Conservation (phyloP, 2,113 vertebrate genomes). For the Microtus pennsylvanicus region DNA sequence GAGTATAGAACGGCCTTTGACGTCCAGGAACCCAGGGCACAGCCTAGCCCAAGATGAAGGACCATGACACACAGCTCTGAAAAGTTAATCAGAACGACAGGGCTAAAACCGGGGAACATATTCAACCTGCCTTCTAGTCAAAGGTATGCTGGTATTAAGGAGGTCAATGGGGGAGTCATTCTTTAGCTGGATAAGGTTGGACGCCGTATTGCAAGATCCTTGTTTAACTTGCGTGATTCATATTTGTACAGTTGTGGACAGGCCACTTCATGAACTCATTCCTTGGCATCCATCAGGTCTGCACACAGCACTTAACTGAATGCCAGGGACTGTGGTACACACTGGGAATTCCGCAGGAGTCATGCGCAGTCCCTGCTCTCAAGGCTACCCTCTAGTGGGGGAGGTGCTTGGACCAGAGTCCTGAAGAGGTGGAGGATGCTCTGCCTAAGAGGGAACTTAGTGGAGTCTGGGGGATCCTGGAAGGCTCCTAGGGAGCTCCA, state of each 20-base stretch:
- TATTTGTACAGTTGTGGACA: neutral
- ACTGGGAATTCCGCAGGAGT: neutral
- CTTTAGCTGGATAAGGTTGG: neutral
- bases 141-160: neutral
- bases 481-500: neutral
- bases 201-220: neutral
- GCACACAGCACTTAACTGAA: neutral
- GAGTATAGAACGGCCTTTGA: neutral
- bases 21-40: neutral
- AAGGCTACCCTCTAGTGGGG: neutral
- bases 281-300: neutral
- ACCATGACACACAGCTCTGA: neutral
- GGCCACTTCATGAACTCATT: neutral
- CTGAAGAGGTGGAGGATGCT: neutral
- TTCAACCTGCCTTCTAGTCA: neutral
- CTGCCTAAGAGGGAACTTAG: neutral
- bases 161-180: neutral
- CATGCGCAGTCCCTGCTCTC: neutral
- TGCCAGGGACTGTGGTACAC: neutral
- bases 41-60: neutral
- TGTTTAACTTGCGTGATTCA: neutral
- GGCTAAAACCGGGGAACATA: neutral
- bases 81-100: constrained; percentile 14
- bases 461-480: neutral
- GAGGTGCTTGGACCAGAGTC: neutral